Base-by-base conservation (phyloP, 1,140 invertebrate genomes). In the Andrena cerasifolii region DNA sequence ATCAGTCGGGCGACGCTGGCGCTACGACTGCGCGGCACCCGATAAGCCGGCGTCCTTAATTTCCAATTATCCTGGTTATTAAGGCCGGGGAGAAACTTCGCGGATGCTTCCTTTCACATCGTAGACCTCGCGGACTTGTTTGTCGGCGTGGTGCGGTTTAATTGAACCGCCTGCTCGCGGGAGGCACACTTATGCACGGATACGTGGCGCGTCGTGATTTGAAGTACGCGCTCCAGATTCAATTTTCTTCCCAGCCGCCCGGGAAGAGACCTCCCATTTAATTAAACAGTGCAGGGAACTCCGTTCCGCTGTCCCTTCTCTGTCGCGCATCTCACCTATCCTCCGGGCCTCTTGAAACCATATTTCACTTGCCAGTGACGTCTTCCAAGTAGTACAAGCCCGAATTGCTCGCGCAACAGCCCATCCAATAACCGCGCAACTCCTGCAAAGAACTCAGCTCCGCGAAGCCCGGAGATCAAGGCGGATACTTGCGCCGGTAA, bases 1-100 rank as follows among this genome's bases (percentile, higher is more conserved):
- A 74, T 74, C 71, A 54, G 61, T 6, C 0, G 4, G 6, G 8
- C 59, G 70, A 53, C 31, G 24, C 45, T 21, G 3, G 36, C 71
- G 33, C 5, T 10, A 18, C 16, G 71, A 10, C 51, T 75, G 73
- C 26, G 63, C 62, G 1, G 10, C 40, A 63, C 63, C 36, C 73
- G 73, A 75, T 75, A 75, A 75, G 63, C 53, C 40, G 14, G 53
- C 51, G 73, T 75, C 73, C 73, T 75, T 75, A 75, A 75, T 67
- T 75, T 75, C 73, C 73, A 75, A 75, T 75, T 75, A 75, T 75
- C 73, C 73, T 75, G 73, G 73, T 68, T 75, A 75, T 75, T 75
- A 75, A 75, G 73, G 73, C 73, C 73, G 63, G 36, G 21, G 73
- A 75, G 73, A 75, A 75, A 75, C 73, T 75, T 67, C 28, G 63